These are phyloP conservation scores for Oedothorax gibbosus DNA, from an alignment of 1,140 invertebrate genomes.

Conservation along the genomic window DNA sequence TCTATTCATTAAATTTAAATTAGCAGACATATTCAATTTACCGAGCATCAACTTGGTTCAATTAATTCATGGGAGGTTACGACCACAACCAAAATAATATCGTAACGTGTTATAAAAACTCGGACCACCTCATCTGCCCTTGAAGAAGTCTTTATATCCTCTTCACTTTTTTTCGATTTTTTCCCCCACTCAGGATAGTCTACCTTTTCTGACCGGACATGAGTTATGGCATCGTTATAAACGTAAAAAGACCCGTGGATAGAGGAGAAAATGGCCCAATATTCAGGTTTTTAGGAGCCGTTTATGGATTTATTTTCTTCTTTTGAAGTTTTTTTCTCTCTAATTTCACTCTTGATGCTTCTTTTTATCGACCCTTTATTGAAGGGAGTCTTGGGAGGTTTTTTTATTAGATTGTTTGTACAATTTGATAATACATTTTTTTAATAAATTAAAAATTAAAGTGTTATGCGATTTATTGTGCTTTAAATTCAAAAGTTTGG, in stretches of 20 bases:
- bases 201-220: slow-evolving; percentile 44
- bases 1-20: too few relatives aligned
- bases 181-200: slow-evolving; percentile 12
- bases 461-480: too few relatives aligned
- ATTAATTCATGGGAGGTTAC: too few relatives aligned
- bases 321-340: slow-evolving; percentile 12
- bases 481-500: too few relatives aligned
- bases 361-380: too few relatives aligned
- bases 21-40: too few relatives aligned
- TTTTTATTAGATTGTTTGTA: too few relatives aligned
- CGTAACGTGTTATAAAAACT: background rate
- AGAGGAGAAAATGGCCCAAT: slow-evolving; percentile 15
- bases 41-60: too few relatives aligned
- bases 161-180: slow-evolving; percentile 6
- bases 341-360: slow-evolving; percentile 16
- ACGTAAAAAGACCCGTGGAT: slow-evolving; percentile 12
- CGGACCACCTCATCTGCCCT: background rate
- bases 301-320: slow-evolving; percentile 51
- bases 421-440: too few relatives aligned
- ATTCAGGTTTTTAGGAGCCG: slow-evolving; percentile 35
- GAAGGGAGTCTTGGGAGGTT: too few relatives aligned
- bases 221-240: slow-evolving; percentile 59
- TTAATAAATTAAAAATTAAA: too few relatives aligned
- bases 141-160: too few relatives aligned
- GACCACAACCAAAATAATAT: background rate